Conservation (phyloP, 2,797 vertebrate species). For the Neoniphon sammara region DNA sequence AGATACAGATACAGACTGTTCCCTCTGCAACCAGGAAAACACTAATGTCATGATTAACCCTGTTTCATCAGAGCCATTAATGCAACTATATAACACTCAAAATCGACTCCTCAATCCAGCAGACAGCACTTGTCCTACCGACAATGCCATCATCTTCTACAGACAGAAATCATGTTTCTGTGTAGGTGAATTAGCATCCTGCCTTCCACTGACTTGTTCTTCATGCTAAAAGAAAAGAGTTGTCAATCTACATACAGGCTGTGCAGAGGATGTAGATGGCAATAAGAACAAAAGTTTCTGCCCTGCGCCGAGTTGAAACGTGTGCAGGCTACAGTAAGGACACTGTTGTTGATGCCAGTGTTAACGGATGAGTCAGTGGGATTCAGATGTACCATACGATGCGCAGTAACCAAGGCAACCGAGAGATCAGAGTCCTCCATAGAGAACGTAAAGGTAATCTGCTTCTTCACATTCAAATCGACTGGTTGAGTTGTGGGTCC, state of each 20-base stretch:
- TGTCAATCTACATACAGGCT: no score
- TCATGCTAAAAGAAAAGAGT: background rate
- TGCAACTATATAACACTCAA: background rate
- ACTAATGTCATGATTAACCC: constrained; percentile 10
- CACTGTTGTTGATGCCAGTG: constrained; percentile 8
- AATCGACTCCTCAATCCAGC: constrained; percentile 2
- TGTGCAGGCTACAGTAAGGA: constrained; percentile 1
- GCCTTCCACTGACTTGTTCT: background rate
- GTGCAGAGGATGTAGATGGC: background rate
- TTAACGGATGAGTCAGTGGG: constrained; percentile 20
- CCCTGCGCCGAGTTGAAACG: constrained; percentile 19
- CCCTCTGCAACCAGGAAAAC: constrained; percentile 1
- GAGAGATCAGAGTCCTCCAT: constrained; percentile 66
- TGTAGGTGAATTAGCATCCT: background rate
- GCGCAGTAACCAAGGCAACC: constrained; percentile 78
- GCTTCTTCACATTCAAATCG: constrained; percentile 76
- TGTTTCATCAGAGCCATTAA: constrained; percentile 10
- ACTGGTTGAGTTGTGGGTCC: background rate
- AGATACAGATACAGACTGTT: background rate
- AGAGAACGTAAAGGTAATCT: constrained; percentile 79
- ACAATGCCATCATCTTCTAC: background rate
- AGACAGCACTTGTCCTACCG: background rate
- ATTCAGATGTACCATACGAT: constrained; percentile 41
- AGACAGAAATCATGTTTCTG: constrained; percentile 3
- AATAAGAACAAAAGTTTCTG: background rate